Evolutionary conservation across 2,888 invertebrate genomes (phyloP).

Genomic region (Podotricha telesiphe): DNA sequence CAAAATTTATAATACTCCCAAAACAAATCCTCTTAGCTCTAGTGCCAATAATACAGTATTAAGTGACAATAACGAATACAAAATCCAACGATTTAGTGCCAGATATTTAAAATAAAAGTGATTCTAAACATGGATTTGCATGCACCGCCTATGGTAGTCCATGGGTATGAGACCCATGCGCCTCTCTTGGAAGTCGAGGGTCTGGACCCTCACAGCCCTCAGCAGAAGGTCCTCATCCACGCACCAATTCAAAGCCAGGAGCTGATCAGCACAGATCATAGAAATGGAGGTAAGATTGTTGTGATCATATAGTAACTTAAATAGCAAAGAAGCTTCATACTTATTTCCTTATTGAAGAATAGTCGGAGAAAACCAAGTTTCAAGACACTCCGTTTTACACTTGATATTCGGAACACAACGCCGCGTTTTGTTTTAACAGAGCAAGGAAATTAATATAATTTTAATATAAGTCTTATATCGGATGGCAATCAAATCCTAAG

Average conservation of each 20-base stretch:
- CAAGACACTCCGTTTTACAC: too few relatives aligned
- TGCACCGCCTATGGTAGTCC: slow-evolving; percentile 74
- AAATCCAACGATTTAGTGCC: slow-evolving; percentile 28
- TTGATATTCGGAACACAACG: too few relatives aligned
- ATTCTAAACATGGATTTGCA: slow-evolving; percentile 69
- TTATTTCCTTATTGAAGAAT: too few relatives aligned
- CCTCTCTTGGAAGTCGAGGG: slow-evolving; percentile 77
- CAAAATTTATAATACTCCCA: slow-evolving; percentile 55
- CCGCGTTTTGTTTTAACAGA: too few relatives aligned
- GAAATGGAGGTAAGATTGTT: slow-evolving; percentile 70
- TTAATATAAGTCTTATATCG: too few relatives aligned
- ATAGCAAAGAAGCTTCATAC: not conserved
- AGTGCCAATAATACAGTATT: slow-evolving; percentile 42
- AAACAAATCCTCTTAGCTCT: slow-evolving; percentile 61
- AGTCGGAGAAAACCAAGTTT: too few relatives aligned
- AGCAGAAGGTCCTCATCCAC: slow-evolving; percentile 78
- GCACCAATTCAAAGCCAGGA: slow-evolving; percentile 77
- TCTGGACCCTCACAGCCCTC: slow-evolving; percentile 76
- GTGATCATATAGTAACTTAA: not conserved
- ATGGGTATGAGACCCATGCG: slow-evolving; percentile 78
- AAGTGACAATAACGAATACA: slow-evolving; percentile 32
- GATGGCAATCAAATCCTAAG: too few relatives aligned
- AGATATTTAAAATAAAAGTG: slow-evolving; percentile 33
- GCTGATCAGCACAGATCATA: slow-evolving; percentile 69
- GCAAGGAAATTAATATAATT: too few relatives aligned